These are phyloP conservation scores for Rhinophrynus dorsalis DNA, from an alignment of 2,797 vertebrate genomes.

Conservation along the genomic window DNA sequence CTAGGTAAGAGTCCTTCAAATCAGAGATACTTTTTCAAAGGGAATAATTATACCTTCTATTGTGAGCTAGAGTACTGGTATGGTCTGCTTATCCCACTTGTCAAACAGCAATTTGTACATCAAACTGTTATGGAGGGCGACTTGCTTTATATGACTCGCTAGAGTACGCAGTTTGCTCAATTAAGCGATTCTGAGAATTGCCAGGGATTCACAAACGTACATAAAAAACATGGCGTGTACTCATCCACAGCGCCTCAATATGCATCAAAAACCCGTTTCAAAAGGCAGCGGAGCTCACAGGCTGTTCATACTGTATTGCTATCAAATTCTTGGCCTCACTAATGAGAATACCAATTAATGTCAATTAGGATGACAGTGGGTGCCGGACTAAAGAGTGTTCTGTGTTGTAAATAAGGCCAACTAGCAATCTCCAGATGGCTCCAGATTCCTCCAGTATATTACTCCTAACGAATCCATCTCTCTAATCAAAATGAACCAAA, in stretches of 20 bases:
- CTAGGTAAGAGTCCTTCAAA: too few relatives aligned
- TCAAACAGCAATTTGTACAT: not conserved
- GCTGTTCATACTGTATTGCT: not conserved
- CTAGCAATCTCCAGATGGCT: not conserved
- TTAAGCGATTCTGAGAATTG: not conserved
- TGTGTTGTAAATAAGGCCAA: not conserved
- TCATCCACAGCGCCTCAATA: slow-evolving; percentile 5
- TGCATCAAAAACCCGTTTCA: not conserved
- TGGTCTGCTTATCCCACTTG: not conserved
- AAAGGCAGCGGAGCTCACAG: not conserved
- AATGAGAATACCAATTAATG: slow-evolving; percentile 23
- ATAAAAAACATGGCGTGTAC: not conserved
- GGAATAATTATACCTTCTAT: too few relatives aligned
- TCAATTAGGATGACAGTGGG: slow-evolving; percentile 6
- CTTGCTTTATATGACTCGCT: not conserved
- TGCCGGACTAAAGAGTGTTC: not conserved
- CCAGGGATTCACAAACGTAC: not conserved
- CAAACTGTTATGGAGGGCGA: not conserved
- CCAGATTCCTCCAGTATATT: not conserved
- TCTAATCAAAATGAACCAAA: not conserved
- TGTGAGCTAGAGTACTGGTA: too few relatives aligned
- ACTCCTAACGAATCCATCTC: not conserved
- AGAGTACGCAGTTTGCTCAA: not conserved
- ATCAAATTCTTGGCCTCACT: not conserved
- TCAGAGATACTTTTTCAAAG: too few relatives aligned